Conservation (phyloP, 2,797 vertebrate species). For the Danio aesculapii region DNA sequence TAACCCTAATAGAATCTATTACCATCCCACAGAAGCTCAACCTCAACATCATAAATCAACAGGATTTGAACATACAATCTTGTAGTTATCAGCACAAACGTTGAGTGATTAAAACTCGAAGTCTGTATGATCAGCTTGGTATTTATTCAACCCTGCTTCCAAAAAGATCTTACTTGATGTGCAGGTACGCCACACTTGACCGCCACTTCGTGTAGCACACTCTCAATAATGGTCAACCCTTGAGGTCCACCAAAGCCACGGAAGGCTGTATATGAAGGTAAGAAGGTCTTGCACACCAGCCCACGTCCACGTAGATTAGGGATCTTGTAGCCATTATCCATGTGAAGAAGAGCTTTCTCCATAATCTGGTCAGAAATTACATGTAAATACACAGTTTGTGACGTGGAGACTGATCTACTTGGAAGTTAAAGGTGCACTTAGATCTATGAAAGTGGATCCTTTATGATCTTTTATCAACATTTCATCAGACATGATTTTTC, state of each 20-base stretch:
- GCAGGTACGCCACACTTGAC: constrained; percentile 59
- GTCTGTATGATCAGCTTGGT: not conserved
- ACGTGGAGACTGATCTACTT: not conserved
- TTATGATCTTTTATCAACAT: not conserved
- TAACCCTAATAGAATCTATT: too few species aligned
- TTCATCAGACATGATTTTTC: not conserved
- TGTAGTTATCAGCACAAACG: not conserved
- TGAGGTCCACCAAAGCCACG: constrained; percentile 67
- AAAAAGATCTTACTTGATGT: constrained; percentile 52
- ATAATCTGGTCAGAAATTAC: constrained; percentile 58
- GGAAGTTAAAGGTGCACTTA: not conserved
- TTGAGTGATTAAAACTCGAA: not conserved
- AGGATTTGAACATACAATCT: not conserved
- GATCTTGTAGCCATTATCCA: constrained; percentile 68
- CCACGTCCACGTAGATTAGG: constrained; percentile 64
- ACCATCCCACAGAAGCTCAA: not conserved
- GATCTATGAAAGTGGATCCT: not conserved
- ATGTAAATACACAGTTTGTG: not conserved
- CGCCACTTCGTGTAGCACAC: constrained; percentile 66
- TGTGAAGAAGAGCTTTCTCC: constrained; percentile 67
- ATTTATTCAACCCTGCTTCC: not conserved
- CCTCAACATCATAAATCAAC: not conserved
- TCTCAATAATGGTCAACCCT: constrained; percentile 65
- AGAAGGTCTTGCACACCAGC: constrained; percentile 63
- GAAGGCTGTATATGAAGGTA: constrained; percentile 68